These are phyloP conservation scores for Cyclophora albipunctata DNA, from an alignment of 2,888 invertebrate genomes.

Conservation along the genomic window DNA sequence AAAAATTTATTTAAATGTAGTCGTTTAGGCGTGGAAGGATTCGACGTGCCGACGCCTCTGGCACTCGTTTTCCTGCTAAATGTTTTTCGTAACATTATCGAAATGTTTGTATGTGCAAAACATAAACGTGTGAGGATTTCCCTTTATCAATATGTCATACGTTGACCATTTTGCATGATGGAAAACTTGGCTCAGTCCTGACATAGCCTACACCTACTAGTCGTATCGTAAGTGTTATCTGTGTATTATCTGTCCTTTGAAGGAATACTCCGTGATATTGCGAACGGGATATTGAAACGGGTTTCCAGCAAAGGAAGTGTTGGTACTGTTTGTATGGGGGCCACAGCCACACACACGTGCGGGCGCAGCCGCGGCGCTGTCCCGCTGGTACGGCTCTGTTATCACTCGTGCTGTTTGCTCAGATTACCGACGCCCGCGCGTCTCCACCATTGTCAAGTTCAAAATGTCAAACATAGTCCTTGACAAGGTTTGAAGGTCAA, in stretches of 20 bases:
- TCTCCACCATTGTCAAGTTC: slow-evolving; percentile 65
- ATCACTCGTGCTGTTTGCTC: slow-evolving; percentile 52
- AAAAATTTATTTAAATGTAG: slow-evolving; percentile 37
- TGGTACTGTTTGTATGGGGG: slow-evolving; percentile 10
- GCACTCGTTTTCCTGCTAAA: slow-evolving; percentile 7
- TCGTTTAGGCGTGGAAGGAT: slow-evolving; percentile 19
- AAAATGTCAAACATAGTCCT: slow-evolving; percentile 55
- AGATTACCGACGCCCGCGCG: slow-evolving; percentile 37
- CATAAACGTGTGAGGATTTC: too few relatives aligned
- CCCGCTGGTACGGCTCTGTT: slow-evolving; percentile 24
- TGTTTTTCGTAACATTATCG: not conserved
- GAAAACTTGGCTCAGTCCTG: too few relatives aligned
- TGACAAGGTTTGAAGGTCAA: slow-evolving; percentile 30
- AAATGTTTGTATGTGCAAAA: too few relatives aligned
- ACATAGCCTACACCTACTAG: too few relatives aligned
- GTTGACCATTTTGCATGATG: too few relatives aligned
- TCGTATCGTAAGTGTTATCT: too few relatives aligned
- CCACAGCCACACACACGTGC: slow-evolving; percentile 35
- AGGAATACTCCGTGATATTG: too few relatives aligned
- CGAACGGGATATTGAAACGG: too few relatives aligned
- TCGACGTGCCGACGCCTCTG: slow-evolving; percentile 16
- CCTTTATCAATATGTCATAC: too few relatives aligned
- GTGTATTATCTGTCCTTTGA: too few relatives aligned
- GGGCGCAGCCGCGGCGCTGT: slow-evolving; percentile 12
- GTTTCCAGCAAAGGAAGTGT: slow-evolving; percentile 5